A percentile compares a stretch with the other conserved stretches of the same genome.
phyloP scores from a whole-genome alignment of 1,140 invertebrate species.

The Eulimnadia texana region DNA sequence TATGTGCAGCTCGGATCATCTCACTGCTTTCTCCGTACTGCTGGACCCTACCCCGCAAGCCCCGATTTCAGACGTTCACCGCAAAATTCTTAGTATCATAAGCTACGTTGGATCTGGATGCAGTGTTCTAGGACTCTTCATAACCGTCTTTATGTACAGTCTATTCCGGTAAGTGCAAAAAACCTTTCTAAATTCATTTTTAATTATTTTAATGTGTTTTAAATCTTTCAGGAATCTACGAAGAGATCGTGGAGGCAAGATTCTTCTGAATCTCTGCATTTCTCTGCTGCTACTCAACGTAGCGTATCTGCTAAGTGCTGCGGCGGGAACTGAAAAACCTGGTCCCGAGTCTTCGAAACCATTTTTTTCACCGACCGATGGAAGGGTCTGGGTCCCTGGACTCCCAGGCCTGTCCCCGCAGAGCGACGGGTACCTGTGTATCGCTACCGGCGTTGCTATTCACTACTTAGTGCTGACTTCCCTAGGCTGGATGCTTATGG shows the following conservation, averaged over 20 bases:
- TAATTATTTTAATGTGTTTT: background rate
- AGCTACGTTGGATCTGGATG: constrained; percentile 35
- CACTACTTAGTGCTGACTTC: constrained; percentile 36
- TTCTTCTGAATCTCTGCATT: constrained; percentile 36
- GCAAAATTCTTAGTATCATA: constrained; percentile 30
- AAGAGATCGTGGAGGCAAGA: constrained; percentile 36
- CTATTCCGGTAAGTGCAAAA: constrained; percentile 31
- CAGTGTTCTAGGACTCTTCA: constrained; percentile 30
- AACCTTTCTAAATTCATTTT: background rate
- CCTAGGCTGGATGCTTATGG: constrained; percentile 39
- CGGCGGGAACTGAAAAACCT: constrained; percentile 8
- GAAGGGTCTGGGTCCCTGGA: constrained; percentile 2
- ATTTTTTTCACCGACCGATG: background rate
- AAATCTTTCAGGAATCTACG: constrained; percentile 30
- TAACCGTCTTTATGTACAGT: constrained; percentile 35
- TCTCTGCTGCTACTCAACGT: constrained; percentile 35
- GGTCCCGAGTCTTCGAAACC: constrained; percentile 1
- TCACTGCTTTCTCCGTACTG: constrained; percentile 39
- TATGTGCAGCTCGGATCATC: constrained; percentile 32
- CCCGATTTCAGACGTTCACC: constrained; percentile 23
- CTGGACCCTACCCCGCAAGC: constrained; percentile 27
- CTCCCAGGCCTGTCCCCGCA: background rate
- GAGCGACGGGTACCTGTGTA: constrained; percentile 24
- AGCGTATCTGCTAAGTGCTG: constrained; percentile 30
- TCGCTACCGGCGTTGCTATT: constrained; percentile 28